Evolutionary conservation across 2,797 vertebrate genomes (phyloP).

Genomic region (Phylloscopus collybita): DNA sequence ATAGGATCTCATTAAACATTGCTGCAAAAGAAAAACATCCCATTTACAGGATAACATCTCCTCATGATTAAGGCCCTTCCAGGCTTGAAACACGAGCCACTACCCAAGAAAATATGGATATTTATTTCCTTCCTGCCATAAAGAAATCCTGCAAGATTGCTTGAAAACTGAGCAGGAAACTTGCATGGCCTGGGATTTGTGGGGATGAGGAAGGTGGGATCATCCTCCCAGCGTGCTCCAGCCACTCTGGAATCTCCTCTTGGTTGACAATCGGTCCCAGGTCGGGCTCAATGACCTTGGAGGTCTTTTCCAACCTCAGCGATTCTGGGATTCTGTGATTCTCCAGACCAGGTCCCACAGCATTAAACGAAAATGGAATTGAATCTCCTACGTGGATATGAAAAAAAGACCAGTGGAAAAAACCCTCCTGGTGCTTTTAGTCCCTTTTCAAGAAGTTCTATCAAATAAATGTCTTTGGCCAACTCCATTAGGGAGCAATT

Average conservation of each 20-base stretch:
- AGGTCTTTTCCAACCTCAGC: background rate
- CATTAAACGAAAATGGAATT: constrained; percentile 24
- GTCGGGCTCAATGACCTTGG: background rate
- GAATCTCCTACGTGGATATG: background rate
- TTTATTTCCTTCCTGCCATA: background rate
- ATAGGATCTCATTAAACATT: background rate
- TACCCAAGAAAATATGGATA: background rate
- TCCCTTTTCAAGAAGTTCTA: constrained; percentile 86
- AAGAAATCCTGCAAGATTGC: background rate
- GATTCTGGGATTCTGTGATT: background rate
- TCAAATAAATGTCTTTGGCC: constrained; percentile 89
- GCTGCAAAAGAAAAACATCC: background rate
- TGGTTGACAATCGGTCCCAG: accelerated
- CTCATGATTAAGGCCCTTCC: background rate
- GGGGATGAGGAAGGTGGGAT: background rate
- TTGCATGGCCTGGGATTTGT: accelerated
- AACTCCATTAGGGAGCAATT: constrained; percentile 94
- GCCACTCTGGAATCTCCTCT: background rate
- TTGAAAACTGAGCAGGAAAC: accelerated
- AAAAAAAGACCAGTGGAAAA: background rate
- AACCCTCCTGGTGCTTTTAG: constrained; percentile 62
- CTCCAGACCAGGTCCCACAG: background rate
- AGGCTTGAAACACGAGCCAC: background rate
- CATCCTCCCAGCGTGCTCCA: background rate
- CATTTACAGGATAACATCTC: constrained; percentile 40